These are phyloP conservation scores for Drosophila acutilabella DNA, from an alignment of 2,888 invertebrate species.

Conservation along the genomic window DNA sequence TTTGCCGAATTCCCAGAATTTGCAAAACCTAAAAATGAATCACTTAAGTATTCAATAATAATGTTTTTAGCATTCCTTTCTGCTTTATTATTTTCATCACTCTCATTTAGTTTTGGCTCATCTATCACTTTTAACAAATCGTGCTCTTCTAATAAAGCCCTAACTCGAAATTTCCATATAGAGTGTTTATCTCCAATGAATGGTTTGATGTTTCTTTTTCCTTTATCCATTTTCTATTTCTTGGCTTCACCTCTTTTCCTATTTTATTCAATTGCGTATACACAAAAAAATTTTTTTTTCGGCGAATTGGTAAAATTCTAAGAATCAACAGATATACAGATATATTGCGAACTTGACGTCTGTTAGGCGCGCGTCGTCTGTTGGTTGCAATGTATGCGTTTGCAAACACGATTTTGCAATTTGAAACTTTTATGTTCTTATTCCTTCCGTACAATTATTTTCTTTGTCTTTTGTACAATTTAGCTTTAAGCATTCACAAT, in stretches of 20 bases:
- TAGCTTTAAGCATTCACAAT: too few relatives aligned
- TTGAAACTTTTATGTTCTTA: too few relatives aligned
- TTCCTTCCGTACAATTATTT: too few relatives aligned
- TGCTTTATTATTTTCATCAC: neutral
- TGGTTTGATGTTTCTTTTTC: neutral
- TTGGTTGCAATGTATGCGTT: too few relatives aligned
- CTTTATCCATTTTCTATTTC: constrained; percentile 5
- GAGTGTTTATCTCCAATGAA: neutral
- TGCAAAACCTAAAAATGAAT: constrained; percentile 2
- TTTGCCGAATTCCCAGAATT: neutral
- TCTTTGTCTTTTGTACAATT: too few relatives aligned
- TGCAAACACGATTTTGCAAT: too few relatives aligned
- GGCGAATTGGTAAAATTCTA: too few relatives aligned
- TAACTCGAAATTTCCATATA: constrained; percentile 5
- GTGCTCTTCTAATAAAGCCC: neutral
- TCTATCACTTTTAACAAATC: constrained; percentile 4
- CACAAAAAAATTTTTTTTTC: too few relatives aligned
- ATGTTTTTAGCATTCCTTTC: constrained; percentile 1
- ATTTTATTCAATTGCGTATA: too few relatives aligned
- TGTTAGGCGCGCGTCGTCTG: too few relatives aligned
- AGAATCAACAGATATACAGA: too few relatives aligned
- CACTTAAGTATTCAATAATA: neutral
- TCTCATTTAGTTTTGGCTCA: neutral
- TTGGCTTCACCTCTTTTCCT: neutral
- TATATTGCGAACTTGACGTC: too few relatives aligned